Base-by-base conservation (phyloP, 2,888 invertebrate species). In the Cheilosia variabilis region DNA sequence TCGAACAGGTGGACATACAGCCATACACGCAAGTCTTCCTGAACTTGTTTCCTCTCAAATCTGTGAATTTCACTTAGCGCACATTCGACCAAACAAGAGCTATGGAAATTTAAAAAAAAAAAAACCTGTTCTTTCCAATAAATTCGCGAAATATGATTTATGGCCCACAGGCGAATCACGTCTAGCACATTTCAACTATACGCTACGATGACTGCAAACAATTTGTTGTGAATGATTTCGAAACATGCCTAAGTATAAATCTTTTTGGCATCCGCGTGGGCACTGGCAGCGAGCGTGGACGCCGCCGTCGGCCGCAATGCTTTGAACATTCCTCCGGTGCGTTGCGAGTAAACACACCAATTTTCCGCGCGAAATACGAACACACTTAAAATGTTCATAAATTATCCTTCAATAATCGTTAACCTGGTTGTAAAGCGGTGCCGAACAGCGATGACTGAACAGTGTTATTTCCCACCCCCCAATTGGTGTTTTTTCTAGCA, bases 401-500 rank as follows among this genome's bases (percentile, higher is more conserved):
- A 79, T 83, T 78, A 79, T 83, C 66, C 27, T 37, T 22, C 68
- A 73, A 78, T 78, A 83, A 71, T 83, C 83, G 73, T 83, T 79
- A 83, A 73, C 73, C 79, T 83, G 83, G 50, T 78, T 83, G 77
- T 72, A 34, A 68, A 68, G 34, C 58, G 58, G 47, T 66, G 57
- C 43, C 17, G 19, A 27, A 17, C n/a, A 53, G n/a, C 5, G 24
- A 3, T 24, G n/a, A 24, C 7, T 7, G 15, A 55, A 31, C 15
- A 24, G 52, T 52, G 2, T n/a, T 53, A n/a, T 31, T n/a, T 31
- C 31, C 55, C 55, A 22, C 27, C 31, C 31, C 55, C 31, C 27
- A 31, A 19, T 9, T 9, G 5, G 17, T 31, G 7, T 55, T 31
- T 55, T 6, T 2, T 27, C 47, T 47, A 15, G 62, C 2, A 50